These are phyloP conservation scores for Heliocidaris tuberculata DNA, from an alignment of 35 echinoderm and acorn worm genomes.

Conservation along the genomic window DNA sequence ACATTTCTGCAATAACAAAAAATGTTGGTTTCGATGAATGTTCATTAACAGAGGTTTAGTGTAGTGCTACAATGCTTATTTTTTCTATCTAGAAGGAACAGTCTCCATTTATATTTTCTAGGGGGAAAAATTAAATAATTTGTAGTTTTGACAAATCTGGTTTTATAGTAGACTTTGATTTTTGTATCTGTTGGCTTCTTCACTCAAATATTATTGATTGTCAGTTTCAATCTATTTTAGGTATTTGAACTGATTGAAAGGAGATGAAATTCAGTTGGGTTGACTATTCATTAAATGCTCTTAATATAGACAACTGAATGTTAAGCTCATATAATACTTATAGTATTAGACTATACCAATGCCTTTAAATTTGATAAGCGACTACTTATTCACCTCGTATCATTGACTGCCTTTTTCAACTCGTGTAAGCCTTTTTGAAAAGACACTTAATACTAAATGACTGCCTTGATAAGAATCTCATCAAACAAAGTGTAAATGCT, in stretches of 20 bases:
- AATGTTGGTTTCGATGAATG: neutral
- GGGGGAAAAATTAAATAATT: no score
- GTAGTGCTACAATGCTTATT: neutral
- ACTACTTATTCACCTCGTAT: neutral
- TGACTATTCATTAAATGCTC: no score
- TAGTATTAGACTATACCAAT: neutral
- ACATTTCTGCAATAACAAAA: no score
- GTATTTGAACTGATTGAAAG: neutral
- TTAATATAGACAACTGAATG: neutral
- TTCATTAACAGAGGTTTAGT: neutral
- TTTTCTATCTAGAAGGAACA: neutral
- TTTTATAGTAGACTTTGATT: no score
- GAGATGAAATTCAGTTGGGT: neutral
- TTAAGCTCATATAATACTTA: neutral
- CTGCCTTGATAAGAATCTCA: neutral
- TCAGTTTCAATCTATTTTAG: no score
- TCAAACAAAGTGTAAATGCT: neutral
- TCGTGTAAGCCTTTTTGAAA: neutral
- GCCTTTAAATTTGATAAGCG: neutral
- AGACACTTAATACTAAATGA: neutral
- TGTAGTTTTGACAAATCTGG: no score
- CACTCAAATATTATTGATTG: no score
- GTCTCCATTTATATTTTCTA: neutral
- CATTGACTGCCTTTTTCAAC: neutral
- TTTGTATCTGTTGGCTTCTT: no score